These are phyloP conservation scores for Hippocampus comes DNA, from an alignment of 2,113 vertebrate genomes.

Conservation along the genomic window DNA sequence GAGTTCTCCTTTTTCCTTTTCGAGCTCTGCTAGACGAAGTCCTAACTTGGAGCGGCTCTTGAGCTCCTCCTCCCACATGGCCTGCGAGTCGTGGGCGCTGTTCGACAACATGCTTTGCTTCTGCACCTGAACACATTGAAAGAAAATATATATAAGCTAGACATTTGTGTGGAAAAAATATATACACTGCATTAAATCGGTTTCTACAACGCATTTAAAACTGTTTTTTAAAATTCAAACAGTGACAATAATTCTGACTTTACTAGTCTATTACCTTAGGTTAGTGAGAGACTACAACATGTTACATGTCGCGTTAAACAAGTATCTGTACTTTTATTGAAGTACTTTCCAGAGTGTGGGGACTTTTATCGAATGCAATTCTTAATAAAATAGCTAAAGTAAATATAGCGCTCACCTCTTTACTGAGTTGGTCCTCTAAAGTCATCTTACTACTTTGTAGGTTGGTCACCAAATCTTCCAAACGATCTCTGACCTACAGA, in stretches of 20 bases:
- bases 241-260: too few relatives aligned
- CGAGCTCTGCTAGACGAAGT: conserved; percentile 77
- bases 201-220: neutral
- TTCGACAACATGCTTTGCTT: conserved; percentile 75
- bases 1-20: conserved; percentile 76
- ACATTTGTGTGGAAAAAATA: too few relatives aligned
- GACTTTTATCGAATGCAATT: too few relatives aligned
- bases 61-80: conserved; percentile 82
- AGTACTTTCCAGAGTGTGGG: too few relatives aligned
- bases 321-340: too few relatives aligned
- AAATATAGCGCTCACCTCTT: conserved; percentile 69
- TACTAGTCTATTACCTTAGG: too few relatives aligned
- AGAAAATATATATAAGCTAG: neutral
- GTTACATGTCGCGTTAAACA: too few relatives aligned
- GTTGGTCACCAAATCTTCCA: conserved; percentile 80
- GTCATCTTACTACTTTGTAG: conserved; percentile 80
- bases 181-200: neutral
- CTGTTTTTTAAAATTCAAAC: neutral
- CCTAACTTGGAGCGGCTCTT: conserved; percentile 78
- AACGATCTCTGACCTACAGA: conserved; percentile 73
- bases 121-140: conserved; percentile 67
- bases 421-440: conserved; percentile 79
- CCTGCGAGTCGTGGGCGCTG: conserved; percentile 76
- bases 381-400: neutral
- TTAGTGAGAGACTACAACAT: too few relatives aligned